Conservation (phyloP, 2,888 invertebrate genomes). For the Lasioglossum vierecki region DNA sequence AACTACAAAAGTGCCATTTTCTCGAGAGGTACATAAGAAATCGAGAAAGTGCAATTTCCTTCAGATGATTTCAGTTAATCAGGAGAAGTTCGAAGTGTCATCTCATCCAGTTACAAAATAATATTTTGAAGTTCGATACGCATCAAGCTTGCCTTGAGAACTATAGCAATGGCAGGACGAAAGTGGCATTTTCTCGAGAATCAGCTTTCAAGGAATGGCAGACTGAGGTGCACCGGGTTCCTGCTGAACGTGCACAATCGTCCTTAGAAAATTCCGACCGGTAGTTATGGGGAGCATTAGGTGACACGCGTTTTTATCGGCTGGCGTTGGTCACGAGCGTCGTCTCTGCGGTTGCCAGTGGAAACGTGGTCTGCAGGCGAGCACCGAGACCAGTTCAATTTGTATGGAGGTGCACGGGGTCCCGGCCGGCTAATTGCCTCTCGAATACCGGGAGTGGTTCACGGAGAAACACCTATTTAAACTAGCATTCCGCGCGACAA, state of each 20-base stretch:
- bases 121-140: no score
- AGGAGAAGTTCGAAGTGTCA: no score
- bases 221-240: not conserved
- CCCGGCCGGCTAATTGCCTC: conserved; percentile 66
- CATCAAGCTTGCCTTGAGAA: no score
- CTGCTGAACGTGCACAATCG: not conserved
- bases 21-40: not conserved
- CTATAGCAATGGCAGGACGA: no score
- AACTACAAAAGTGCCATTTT: not conserved
- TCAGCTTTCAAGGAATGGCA: not conserved
- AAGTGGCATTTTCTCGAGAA: not conserved
- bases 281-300: not conserved
- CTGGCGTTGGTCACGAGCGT: not conserved
- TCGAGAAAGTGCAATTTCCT: no score
- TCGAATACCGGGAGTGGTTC: conserved; percentile 64
- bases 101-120: no score
- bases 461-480: conserved; percentile 66
- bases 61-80: no score
- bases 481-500: conserved; percentile 65
- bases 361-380: conserved; percentile 2
- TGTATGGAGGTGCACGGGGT: conserved; percentile 49
- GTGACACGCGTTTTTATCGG: conserved; percentile 11
- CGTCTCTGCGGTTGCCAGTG: not conserved
- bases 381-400: conserved; percentile 39
- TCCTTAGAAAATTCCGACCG: conserved; percentile 3